A percentile compares a stretch with the other conserved stretches of the same genome.
These are phyloP conservation scores for Salmo trutta DNA, from an alignment of 2,797 vertebrate genomes.

Conservation along the genomic window DNA sequence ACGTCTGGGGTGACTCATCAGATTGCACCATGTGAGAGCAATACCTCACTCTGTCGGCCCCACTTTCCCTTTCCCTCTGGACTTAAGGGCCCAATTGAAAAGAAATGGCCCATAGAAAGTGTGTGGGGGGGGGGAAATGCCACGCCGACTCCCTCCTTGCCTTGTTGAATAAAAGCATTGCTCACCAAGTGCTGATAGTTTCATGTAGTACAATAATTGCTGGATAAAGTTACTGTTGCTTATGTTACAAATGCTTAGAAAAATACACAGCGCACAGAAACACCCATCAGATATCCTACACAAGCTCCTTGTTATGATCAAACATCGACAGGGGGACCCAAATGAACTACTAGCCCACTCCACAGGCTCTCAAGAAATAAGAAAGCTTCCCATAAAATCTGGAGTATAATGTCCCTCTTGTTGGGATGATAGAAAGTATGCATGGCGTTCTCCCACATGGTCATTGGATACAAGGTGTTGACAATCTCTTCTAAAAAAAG, in stretches of 20 bases:
- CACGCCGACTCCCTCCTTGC: background rate
- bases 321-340: slow-evolving; percentile 40
- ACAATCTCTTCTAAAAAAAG: slow-evolving; percentile 44
- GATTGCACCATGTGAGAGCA: background rate
- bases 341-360: slow-evolving; percentile 53
- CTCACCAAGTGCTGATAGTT: background rate
- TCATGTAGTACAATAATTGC: slow-evolving; percentile 32
- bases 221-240: slow-evolving; percentile 30
- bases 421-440: slow-evolving; percentile 54
- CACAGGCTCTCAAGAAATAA: slow-evolving; percentile 50
- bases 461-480: slow-evolving; percentile 46
- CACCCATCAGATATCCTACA: slow-evolving; percentile 40
- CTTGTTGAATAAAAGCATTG: background rate
- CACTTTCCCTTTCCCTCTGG: background rate
- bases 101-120: no score
- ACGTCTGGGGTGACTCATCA: background rate
- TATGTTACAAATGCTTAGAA: slow-evolving; percentile 49
- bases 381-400: slow-evolving; percentile 63
- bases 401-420: slow-evolving; percentile 70
- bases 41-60: background rate
- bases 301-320: slow-evolving; percentile 53
- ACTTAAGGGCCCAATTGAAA: background rate
- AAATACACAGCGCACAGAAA: slow-evolving; percentile 46
- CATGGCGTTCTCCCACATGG: slow-evolving; percentile 42
- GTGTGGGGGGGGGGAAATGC: background rate